phyloP scores from a whole-genome alignment of 2,888 invertebrate species.

The Crossocerus cetratus region DNA sequence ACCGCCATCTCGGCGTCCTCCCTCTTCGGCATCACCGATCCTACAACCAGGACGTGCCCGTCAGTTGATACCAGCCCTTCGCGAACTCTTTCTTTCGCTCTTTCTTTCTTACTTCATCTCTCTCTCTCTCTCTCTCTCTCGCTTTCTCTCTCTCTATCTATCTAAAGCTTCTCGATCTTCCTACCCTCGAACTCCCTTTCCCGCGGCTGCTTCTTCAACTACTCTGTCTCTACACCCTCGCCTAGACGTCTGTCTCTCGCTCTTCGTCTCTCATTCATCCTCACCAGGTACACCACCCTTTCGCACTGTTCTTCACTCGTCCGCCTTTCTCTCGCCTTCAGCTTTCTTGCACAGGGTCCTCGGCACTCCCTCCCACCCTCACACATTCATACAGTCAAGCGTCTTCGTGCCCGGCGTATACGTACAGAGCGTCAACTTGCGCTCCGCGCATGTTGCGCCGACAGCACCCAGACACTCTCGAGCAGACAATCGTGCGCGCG shows the following conservation, averaged over 20 bases:
- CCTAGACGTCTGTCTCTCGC: conserved; percentile 8
- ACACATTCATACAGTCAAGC: conserved; percentile 15
- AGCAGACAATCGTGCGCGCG: background rate
- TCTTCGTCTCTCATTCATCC: conserved; percentile 10
- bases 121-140: conserved; percentile 22
- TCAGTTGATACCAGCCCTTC: conserved; percentile 63
- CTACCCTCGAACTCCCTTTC: background rate
- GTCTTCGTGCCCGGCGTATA: too few species aligned
- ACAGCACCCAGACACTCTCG: conserved; percentile 2
- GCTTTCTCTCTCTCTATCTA: conserved; percentile 10
- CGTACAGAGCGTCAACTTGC: too few species aligned
- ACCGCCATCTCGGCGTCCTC: conserved; percentile 70
- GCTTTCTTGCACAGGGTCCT: conserved; percentile 1
- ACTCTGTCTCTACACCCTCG: background rate
- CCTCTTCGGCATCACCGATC: conserved; percentile 75
- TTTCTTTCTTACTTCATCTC: conserved; percentile 39
- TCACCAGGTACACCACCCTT: background rate
- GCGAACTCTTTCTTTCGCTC: conserved; percentile 39
- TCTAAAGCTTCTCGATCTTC: background rate
- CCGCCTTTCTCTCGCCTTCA: background rate
- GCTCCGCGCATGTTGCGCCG: background rate
- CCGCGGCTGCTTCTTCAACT: background rate
- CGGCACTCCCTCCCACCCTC: conserved; percentile 8
- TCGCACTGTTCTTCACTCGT: conserved; percentile 3
- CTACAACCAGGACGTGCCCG: conserved; percentile 77